phyloP scores from a whole-genome alignment of 2,888 invertebrate species.

The Mylabris sibirica region DNA sequence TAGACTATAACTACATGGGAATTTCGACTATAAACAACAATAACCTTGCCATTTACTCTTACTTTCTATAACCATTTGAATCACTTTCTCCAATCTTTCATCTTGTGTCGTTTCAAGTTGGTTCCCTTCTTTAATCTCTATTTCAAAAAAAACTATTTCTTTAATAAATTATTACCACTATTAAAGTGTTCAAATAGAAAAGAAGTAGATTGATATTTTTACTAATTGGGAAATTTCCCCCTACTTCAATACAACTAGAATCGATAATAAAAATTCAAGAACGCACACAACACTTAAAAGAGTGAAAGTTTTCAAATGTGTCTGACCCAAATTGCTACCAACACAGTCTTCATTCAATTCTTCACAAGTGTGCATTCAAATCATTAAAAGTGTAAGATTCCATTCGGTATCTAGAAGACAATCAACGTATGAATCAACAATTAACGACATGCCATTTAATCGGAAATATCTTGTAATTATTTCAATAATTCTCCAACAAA shows the following conservation, averaged over 20 bases:
- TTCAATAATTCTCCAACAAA: constrained; percentile 1
- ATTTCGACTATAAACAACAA: no score
- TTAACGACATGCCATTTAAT: background rate
- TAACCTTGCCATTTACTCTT: background rate
- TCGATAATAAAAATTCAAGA: no score
- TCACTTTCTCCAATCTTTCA: background rate
- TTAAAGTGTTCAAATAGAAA: no score
- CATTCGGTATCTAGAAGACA: background rate
- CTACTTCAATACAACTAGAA: no score
- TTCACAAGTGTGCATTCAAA: background rate
- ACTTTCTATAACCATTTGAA: background rate
- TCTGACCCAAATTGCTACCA: no score
- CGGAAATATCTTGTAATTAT: background rate
- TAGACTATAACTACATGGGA: no score
- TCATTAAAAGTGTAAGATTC: background rate
- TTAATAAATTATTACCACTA: no score
- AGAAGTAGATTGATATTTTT: no score
- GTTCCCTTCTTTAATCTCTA: no score
- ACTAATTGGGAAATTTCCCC: background rate
- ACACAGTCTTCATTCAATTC: background rate
- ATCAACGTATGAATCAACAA: constrained; percentile 3
- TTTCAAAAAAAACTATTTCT: no score
- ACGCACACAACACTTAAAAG: no score
- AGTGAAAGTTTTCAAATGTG: no score
- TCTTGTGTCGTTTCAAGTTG: background rate